Evolutionary conservation across 2,888 invertebrate species (phyloP), one percentile per base, ranked within the genome.

Genomic region (Hypolimnas misippus): DNA sequence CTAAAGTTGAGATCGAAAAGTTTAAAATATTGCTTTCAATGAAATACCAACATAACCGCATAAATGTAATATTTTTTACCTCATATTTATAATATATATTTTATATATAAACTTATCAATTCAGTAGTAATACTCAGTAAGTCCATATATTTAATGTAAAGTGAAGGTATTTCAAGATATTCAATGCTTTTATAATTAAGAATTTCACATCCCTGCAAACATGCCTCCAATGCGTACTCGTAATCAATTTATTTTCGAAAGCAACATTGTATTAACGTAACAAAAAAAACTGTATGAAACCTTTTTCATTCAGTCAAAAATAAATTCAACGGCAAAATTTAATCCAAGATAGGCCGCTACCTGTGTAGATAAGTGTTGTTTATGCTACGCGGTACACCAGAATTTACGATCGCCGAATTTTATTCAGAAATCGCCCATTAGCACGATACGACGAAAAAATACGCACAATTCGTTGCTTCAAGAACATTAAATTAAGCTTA

Each of bases 401-500:
- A 81, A 86, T 86, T 86, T 84, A 86, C 81, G 81, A 81, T 78
- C 79, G 78, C 77, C 78, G 78, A 82, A 80, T 85, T 85, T 83
- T 82, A 87, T 86, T 84, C 82, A 80, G 78, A 81, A 83, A 83
- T 82, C 77, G 77, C 77, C 83, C 83, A 85, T 87, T 86, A 83
- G 79, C 80, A 82, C 82, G 81, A 79, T 79, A 74, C 81, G 70
- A 79, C 75, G 76, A 81, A 85, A 86, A 83, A 86, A 83, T 84
- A 83, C 77, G 81, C 78, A 79, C 83, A 81, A 84, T 87, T 83
- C 81, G 78, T 87, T 84, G 77, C 82, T 82, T 79, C 76, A 83
- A 84, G 81, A 85, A 84, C 84, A 84, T 84, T 83, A 85, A 86
- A 86, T 87, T 83, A 80, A 82, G 79, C 81, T 80, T 80, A 85